phyloP scores from a whole-genome alignment of 1,140 invertebrate genomes.

The Gryllus bimaculatus region DNA sequence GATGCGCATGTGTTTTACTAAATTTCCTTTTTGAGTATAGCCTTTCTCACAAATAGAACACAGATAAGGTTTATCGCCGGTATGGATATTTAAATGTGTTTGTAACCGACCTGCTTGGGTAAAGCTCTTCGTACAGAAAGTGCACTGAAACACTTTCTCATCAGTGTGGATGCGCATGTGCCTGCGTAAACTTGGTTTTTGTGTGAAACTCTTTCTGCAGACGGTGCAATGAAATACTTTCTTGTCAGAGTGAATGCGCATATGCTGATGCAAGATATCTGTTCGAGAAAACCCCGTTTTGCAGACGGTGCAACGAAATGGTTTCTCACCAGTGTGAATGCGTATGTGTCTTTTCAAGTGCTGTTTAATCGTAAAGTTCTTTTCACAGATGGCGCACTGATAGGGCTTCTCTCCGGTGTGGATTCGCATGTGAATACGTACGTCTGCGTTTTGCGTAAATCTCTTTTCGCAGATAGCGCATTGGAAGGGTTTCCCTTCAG shows the following conservation, averaged over 20 bases:
- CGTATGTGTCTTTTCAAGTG: too few relatives aligned
- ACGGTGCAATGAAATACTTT: too few relatives aligned
- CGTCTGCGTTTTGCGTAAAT: constrained; percentile 26
- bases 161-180: constrained; percentile 31
- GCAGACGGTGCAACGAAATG: too few relatives aligned
- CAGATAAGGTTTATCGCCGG: background rate
- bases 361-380: too few relatives aligned
- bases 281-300: too few relatives aligned
- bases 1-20: constrained; percentile 23
- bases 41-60: constrained; percentile 2
- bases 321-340: too few relatives aligned
- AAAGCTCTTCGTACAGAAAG: constrained; percentile 45
- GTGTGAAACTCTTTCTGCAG: background rate
- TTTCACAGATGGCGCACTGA: constrained; percentile 6
- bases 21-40: background rate
- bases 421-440: constrained; percentile 24
- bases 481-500: constrained; percentile 25
- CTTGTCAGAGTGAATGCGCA: too few relatives aligned
- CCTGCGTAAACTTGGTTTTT: background rate
- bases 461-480: constrained; percentile 29
- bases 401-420: constrained; percentile 14
- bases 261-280: too few relatives aligned
- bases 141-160: constrained; percentile 37
- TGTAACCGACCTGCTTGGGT: constrained; percentile 21
- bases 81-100: background rate